Conservation (phyloP, 2,113 vertebrate species). For the Oreochromis spilurus region DNA sequence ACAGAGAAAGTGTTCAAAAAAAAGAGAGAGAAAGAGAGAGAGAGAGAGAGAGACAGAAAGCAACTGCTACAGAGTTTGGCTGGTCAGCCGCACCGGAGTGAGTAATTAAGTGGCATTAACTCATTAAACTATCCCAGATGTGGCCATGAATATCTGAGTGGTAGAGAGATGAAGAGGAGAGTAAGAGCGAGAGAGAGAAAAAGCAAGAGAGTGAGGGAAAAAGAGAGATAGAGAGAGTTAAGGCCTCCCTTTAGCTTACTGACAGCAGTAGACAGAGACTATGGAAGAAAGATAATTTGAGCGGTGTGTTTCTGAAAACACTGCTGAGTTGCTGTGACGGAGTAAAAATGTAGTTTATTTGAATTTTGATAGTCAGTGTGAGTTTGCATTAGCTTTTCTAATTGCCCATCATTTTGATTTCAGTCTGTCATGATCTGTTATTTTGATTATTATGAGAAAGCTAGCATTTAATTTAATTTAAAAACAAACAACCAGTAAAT, state of each 20-base stretch:
- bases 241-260: constrained; percentile 7
- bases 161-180: constrained; percentile 19
- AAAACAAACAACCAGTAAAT: background rate
- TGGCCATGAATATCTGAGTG: constrained; percentile 69
- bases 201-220: background rate
- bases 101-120: constrained; percentile 79
- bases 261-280: constrained; percentile 18
- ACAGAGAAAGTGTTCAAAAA: background rate
- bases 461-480: background rate
- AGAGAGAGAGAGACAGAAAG: background rate
- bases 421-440: background rate
- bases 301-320: background rate
- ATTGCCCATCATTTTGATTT: background rate
- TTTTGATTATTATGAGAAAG: background rate
- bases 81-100: constrained; percentile 65
- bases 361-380: background rate
- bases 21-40: background rate
- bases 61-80: constrained; percentile 49
- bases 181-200: background rate
- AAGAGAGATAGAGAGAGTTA: background rate
- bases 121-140: constrained; percentile 79
- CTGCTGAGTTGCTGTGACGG: background rate
- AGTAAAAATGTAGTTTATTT: background rate
- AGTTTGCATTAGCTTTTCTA: background rate
- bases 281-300: constrained; percentile 1